Conservation (phyloP, 2,888 invertebrate genomes). For the Sylvicola fuscatus region DNA sequence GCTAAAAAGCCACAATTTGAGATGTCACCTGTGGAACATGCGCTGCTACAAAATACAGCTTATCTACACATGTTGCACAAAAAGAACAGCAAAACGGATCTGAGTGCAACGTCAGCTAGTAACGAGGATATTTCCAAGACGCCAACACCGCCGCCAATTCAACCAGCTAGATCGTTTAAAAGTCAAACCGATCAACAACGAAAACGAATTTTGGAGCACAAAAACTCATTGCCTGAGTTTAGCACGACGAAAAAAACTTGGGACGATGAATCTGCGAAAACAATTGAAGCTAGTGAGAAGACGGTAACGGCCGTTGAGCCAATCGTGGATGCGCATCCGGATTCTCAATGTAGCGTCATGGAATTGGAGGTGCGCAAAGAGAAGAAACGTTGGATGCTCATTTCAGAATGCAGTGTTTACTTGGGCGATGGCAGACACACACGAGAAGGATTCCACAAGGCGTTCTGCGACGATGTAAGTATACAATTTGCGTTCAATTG, state of each 20-base stretch:
- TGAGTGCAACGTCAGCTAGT: not conserved
- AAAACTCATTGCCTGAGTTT: not conserved
- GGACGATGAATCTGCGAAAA: not conserved
- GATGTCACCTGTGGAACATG: constrained; percentile 14
- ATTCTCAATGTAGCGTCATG: constrained; percentile 20
- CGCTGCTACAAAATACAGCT: constrained; percentile 17
- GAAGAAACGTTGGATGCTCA: constrained; percentile 25
- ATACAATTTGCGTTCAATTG: not conserved
- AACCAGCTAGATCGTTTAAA: not conserved
- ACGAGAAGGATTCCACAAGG: constrained; percentile 22
- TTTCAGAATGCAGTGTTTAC: constrained; percentile 24
- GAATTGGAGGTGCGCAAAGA: constrained; percentile 25
- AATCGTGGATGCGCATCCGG: not conserved
- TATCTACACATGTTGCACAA: constrained; percentile 22
- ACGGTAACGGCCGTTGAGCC: not conserved
- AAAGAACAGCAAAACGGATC: constrained; percentile 1
- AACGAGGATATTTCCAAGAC: not conserved
- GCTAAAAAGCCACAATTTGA: constrained; percentile 1
- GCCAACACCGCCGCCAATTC: not conserved
- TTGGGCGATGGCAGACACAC: constrained; percentile 25
- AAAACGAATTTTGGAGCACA: not conserved
- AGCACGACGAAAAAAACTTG: not conserved
- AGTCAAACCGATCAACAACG: not conserved
- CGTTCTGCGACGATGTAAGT: constrained; percentile 23
- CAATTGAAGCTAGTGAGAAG: not conserved